A percentile compares a stretch with the other conserved stretches of the same genome.
phyloP scores from a whole-genome alignment of 2,113 vertebrate species.

The Orthonyx spaldingii region DNA sequence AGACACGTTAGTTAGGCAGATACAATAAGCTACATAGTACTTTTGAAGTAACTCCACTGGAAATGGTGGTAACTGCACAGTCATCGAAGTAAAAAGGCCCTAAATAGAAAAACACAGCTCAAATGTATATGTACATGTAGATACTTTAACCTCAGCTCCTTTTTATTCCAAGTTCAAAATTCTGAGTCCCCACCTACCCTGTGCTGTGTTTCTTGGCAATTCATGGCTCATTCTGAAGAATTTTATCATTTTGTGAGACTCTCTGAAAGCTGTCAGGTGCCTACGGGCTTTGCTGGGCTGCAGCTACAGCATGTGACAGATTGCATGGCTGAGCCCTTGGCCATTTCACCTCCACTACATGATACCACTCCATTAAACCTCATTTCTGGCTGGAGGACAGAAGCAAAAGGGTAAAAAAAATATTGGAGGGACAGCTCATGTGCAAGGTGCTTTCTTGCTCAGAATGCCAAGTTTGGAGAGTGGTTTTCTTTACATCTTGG shows the following conservation, averaged over 20 bases:
- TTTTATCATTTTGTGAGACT: background rate
- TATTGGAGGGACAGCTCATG: background rate
- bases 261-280: background rate
- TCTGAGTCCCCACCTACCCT: background rate
- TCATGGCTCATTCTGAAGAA: background rate
- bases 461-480: background rate
- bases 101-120: slow-evolving; percentile 34
- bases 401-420: background rate
- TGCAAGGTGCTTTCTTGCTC: background rate
- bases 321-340: background rate
- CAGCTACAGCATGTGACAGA: background rate
- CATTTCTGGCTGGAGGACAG: background rate
- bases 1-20: slow-evolving; percentile 72
- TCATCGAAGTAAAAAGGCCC: background rate
- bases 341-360: background rate
- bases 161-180: background rate
- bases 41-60: slow-evolving; percentile 51
- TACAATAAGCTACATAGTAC: slow-evolving; percentile 54
- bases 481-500: background rate
- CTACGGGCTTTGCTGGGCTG: background rate
- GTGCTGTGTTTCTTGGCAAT: background rate
- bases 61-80: slow-evolving; percentile 51
- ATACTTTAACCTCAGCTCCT: background rate
- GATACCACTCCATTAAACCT: background rate
- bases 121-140: background rate